Percentiles rank a stretch among this genome's conserved stretches.
These are phyloP conservation scores for Apodemus agrarius DNA, from an alignment of 2,797 vertebrate genomes.

Conservation along the genomic window DNA sequence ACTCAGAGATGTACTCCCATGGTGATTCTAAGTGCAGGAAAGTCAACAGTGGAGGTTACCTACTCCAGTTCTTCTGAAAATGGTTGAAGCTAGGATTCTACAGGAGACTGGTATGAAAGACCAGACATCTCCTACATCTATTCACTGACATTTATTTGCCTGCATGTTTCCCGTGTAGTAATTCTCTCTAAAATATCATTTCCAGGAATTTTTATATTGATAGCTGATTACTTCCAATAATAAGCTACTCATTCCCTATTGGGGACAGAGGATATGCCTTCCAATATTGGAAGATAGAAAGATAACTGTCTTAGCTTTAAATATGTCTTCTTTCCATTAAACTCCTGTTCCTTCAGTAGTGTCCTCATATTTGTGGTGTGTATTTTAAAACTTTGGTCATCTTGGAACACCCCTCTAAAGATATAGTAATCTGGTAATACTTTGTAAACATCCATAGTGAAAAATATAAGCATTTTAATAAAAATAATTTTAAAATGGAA, in stretches of 20 bases:
- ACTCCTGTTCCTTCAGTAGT: background rate
- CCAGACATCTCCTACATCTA: background rate
- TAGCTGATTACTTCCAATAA: background rate
- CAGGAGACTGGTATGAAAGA: conserved; percentile 18
- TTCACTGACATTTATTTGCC: background rate
- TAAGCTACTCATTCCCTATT: background rate
- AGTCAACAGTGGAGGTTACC: background rate
- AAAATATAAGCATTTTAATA: background rate
- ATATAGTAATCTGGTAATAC: background rate
- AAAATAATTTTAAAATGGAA: background rate
- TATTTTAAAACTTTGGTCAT: background rate
- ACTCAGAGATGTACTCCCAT: background rate
- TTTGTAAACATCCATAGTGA: background rate
- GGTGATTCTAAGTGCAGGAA: background rate
- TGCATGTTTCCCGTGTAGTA: background rate
- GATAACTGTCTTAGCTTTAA: background rate
- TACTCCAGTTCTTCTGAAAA: conserved; percentile 1
- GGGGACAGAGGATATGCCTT: background rate
- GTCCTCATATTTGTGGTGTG: background rate
- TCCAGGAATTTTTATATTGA: background rate
- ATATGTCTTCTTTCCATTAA: background rate
- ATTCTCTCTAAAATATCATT: conserved; percentile 26
- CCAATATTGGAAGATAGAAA: background rate
- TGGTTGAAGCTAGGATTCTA: background rate
- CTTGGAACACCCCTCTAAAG: background rate